These are phyloP conservation scores for Gymnoscopelus braueri DNA, from an alignment of 2,797 vertebrate species.

Conservation along the genomic window DNA sequence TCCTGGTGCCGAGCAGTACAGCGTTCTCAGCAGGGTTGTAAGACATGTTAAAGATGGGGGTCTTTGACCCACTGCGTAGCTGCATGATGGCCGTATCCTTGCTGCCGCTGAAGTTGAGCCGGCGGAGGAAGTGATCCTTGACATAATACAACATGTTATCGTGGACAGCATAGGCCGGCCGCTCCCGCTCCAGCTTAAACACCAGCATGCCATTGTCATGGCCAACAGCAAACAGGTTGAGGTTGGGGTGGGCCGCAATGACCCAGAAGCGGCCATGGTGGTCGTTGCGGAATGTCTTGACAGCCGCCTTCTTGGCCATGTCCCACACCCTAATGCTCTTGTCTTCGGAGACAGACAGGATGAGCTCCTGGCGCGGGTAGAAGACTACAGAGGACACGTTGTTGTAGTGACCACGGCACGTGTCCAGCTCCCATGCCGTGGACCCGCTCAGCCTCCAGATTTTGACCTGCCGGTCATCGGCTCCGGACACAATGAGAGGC, in stretches of 20 bases:
- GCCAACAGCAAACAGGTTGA: conserved; percentile 96
- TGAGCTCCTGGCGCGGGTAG: conserved; percentile 96
- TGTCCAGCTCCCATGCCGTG: conserved; percentile 97
- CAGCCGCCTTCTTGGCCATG: conserved; percentile 97
- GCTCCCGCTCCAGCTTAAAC: conserved; percentile 95
- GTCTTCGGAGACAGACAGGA: conserved; percentile 97
- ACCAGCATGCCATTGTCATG: conserved; percentile 98
- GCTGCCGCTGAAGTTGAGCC: conserved; percentile 96
- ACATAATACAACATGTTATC: conserved; percentile 94
- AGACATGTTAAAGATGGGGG: conserved; percentile 97
- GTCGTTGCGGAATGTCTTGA: conserved; percentile 96
- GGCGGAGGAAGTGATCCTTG: conserved; percentile 95
- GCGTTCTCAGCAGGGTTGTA: conserved; percentile 97
- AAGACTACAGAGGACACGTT: conserved; percentile 97
- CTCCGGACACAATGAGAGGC: conserved; percentile 97
- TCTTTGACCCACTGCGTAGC: conserved; percentile 95
- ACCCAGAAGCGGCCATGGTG: conserved; percentile 96
- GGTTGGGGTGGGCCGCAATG: conserved; percentile 94
- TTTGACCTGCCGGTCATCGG: conserved; percentile 96
- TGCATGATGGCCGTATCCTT: conserved; percentile 98
- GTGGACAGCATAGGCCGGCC: conserved; percentile 93
- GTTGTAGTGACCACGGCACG: conserved; percentile 97
- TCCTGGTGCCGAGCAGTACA: conserved; percentile 94
- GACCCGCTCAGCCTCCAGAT: conserved; percentile 98
- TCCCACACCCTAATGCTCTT: conserved; percentile 99